Percentiles rank a stretch among this genome's conserved stretches.
These are phyloP conservation scores for Tetranychus urticae DNA, from an alignment of 1,140 invertebrate genomes.

Conservation along the genomic window DNA sequence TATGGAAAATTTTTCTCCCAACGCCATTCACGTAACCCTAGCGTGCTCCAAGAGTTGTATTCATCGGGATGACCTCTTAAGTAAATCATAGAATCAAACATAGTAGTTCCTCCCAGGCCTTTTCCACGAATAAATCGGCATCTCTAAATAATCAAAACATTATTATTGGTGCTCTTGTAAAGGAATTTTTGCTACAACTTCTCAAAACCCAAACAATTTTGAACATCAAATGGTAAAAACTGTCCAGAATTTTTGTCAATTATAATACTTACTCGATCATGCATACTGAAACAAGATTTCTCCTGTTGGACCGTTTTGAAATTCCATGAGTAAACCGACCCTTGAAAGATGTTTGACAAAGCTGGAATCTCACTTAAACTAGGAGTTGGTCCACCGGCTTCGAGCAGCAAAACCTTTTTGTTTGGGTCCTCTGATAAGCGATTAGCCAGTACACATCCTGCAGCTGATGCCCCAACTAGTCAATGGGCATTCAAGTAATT, in stretches of 20 bases:
- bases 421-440: slow-evolving; percentile 31
- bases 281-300: slow-evolving; percentile 16
- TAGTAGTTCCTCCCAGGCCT: slow-evolving; percentile 47
- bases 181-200: too few species aligned
- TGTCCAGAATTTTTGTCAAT: too few species aligned
- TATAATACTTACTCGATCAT: neutral
- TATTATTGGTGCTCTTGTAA: too few species aligned
- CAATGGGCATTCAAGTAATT: neutral
- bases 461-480: slow-evolving; percentile 26
- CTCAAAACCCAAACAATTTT: too few species aligned
- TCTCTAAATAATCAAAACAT: neutral
- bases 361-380: slow-evolving; percentile 37
- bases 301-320: slow-evolving; percentile 20
- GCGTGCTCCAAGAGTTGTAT: slow-evolving; percentile 70
- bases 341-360: neutral
- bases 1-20: slow-evolving; percentile 62
- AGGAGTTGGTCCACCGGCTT: slow-evolving; percentile 51
- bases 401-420: slow-evolving; percentile 33
- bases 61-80: slow-evolving; percentile 71
- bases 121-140: slow-evolving; percentile 30
- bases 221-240: too few species aligned
- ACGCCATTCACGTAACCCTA: slow-evolving; percentile 78
- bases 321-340: slow-evolving; percentile 16
- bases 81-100: slow-evolving; percentile 91
- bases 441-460: slow-evolving; percentile 36